Conservation (phyloP, 2,797 vertebrate species). For the Catamblyrhynchus diadema region DNA sequence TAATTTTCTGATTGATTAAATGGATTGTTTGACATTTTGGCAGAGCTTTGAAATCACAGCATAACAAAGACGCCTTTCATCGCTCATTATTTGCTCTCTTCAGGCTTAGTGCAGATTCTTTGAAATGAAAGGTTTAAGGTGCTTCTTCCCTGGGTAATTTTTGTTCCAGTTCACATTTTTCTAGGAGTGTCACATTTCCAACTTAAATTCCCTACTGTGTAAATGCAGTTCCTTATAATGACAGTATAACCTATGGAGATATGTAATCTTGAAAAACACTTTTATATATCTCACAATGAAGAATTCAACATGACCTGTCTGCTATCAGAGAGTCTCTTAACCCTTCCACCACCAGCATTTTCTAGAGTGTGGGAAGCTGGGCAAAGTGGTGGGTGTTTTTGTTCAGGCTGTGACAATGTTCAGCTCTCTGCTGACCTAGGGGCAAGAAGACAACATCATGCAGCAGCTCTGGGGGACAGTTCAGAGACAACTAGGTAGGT, state of each 20-base stretch:
- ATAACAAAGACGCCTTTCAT: conserved; percentile 74
- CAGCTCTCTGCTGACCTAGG: neutral
- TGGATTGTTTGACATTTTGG: conserved; percentile 80
- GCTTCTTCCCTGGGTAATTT: conserved; percentile 63
- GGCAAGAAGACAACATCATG: neutral
- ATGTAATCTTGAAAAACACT: conserved; percentile 37
- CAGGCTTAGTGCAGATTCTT: conserved; percentile 62
- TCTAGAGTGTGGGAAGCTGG: neutral
- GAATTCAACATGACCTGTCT: neutral
- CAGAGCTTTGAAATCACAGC: conserved; percentile 66
- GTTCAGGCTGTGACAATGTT: neutral
- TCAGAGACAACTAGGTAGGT: neutral
- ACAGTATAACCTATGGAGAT: conserved; percentile 54
- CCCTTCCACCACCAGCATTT: conserved; percentile 7
- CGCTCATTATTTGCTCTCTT: conserved; percentile 69
- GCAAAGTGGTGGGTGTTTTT: neutral
- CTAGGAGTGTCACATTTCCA: conserved; percentile 36
- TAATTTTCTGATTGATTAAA: conserved; percentile 82
- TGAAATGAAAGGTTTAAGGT: conserved; percentile 68
- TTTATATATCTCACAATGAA: conserved; percentile 41
- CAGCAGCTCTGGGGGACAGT: neutral
- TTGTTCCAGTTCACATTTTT: conserved; percentile 53
- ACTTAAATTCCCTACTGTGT: conserved; percentile 48
- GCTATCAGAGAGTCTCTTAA: conserved; percentile 32
- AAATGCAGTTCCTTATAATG: conserved; percentile 53